Conservation (phyloP, 2,888 invertebrate species). For the Apodemia duryi region DNA sequence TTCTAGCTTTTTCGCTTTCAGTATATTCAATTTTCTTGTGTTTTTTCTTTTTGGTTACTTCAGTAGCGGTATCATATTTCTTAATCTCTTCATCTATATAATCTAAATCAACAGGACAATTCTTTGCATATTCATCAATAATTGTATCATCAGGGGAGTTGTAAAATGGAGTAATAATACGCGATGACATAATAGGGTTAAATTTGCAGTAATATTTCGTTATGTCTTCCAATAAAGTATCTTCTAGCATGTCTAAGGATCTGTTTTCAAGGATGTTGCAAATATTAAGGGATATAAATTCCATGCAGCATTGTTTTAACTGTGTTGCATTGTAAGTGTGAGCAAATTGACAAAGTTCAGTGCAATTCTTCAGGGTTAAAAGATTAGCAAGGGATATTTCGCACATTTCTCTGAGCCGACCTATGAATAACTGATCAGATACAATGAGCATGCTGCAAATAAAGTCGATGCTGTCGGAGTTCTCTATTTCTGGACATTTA, state of each 20-base stretch:
- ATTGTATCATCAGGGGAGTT: conserved; percentile 81
- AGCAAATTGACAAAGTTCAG: conserved; percentile 87
- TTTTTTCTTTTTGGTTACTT: conserved; percentile 59
- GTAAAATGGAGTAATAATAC: conserved; percentile 84
- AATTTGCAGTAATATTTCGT: conserved; percentile 83
- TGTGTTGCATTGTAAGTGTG: conserved; percentile 86
- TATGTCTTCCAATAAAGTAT: conserved; percentile 81
- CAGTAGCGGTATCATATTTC: conserved; percentile 56
- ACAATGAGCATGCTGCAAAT: conserved; percentile 87
- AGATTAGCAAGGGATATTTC: conserved; percentile 82
- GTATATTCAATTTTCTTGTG: conserved; percentile 69
- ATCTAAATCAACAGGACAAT: conserved; percentile 65
- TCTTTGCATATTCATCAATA: conserved; percentile 60
- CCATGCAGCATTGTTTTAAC: conserved; percentile 85
- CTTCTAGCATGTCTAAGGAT: conserved; percentile 81
- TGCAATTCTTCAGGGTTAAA: conserved; percentile 86
- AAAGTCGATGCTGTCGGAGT: conserved; percentile 83
- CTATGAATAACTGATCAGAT: conserved; percentile 89
- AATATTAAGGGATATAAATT: conserved; percentile 88
- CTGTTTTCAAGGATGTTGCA: conserved; percentile 84
- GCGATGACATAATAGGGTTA: conserved; percentile 79
- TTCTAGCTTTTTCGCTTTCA: conserved; percentile 64
- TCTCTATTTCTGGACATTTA: conserved; percentile 78
- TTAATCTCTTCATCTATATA: conserved; percentile 72
- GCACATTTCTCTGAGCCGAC: conserved; percentile 84